Percentiles rank a stretch among this genome's conserved stretches.
These are phyloP conservation scores for Pyrrhosoma nymphula DNA, from an alignment of 2,888 invertebrate genomes.

Conservation along the genomic window DNA sequence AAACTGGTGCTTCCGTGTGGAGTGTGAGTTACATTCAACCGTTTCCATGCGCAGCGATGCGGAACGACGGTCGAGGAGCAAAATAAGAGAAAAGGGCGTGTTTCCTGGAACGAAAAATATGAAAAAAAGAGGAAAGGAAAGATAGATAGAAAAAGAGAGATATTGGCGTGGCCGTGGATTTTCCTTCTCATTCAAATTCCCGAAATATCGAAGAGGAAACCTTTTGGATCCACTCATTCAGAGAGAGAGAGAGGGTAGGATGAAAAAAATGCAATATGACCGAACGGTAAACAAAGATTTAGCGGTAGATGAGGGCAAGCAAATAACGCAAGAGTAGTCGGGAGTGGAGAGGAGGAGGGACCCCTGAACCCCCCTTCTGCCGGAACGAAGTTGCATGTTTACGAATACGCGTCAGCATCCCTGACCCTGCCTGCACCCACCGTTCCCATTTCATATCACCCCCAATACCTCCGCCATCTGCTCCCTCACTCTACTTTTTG, in stretches of 20 bases:
- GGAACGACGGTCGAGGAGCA: neutral
- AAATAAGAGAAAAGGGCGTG: neutral
- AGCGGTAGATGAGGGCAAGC: neutral
- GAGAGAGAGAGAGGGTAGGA: neutral
- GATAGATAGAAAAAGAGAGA: no score
- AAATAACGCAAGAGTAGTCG: neutral
- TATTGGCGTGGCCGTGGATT: neutral
- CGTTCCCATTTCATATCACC: neutral
- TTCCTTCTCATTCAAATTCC: neutral
- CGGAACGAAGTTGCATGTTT: neutral
- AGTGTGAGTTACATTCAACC: no score
- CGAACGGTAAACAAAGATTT: neutral
- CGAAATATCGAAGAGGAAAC: neutral
- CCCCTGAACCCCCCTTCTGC: neutral
- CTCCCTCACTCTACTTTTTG: neutral
- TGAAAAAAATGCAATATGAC: neutral
- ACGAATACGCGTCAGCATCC: neutral
- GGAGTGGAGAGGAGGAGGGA: neutral
- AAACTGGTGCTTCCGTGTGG: no score
- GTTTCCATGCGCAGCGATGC: neutral
- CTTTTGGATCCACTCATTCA: neutral
- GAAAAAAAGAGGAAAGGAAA: neutral
- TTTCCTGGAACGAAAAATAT: neutral
- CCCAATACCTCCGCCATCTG: neutral
- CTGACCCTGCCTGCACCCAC: neutral